Evolutionary conservation across 2,888 invertebrate species (phyloP), one percentile per base, ranked within the genome.

Genomic region (Drosophila barbarae): DNA sequence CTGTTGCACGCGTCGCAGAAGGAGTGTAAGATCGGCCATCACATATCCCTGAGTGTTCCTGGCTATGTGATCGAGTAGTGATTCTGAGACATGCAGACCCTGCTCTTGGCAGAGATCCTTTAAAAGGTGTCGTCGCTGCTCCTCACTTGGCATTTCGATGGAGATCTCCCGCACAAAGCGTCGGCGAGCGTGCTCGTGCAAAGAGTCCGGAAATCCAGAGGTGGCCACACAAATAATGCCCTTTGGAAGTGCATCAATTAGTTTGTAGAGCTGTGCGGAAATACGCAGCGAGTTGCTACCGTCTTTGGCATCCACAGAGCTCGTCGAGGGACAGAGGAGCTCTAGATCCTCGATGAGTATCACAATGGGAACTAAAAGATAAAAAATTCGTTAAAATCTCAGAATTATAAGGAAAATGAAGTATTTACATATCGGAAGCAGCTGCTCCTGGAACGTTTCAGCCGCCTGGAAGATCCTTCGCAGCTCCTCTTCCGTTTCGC

Each of bases 11-110:
- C 88, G 86, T 13, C 90, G 88, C 50, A 90, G 87, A 12, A 93
- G 77, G 8, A 90, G 84, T 1, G 87, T 86, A 23, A 93, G 78
- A 87, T 93, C 93, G 4, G 91, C 91, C 5, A 91, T 90, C 8
- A 91, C 91, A 87, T 90, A 93, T 18, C 93, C 93, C 34, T 91
- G 91, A 0, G 92, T 92, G 60, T 90, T 87, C 35, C 86, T 84
- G 1, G 91, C 90, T 1, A 88, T 67, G 10, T 53, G 53, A 8
- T 76, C 57, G 3, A 87, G 51, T 6, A 92, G 54, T 12, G 13
- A n/a, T 12, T 46, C 38, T 3, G 72, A 53, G 2, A 73, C 44
- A 18, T 51, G 51, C 15, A 75, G 32, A 5, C 54, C 26, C 8
- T 69, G 63, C 1, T 68, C 68, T 5, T 47, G 49, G 50, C 76